These are phyloP conservation scores for Myotis lucifugus DNA, from an alignment of 2,113 vertebrate species.

Conservation along the genomic window DNA sequence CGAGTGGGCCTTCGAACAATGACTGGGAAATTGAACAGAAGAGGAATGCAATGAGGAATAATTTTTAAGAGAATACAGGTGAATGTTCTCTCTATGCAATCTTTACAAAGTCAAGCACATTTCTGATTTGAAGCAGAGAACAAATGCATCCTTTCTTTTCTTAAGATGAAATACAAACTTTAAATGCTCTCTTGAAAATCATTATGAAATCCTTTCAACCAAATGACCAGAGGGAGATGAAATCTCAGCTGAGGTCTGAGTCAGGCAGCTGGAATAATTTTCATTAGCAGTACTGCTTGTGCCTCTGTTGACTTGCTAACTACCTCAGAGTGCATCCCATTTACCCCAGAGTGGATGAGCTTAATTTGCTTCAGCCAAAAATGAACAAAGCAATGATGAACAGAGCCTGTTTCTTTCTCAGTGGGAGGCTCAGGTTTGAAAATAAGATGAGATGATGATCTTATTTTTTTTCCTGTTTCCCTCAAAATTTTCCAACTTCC, in stretches of 20 bases:
- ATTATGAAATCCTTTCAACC: conserved; percentile 53
- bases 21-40: neutral
- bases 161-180: conserved; percentile 34
- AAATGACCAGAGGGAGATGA: conserved; percentile 45
- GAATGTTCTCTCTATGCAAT: neutral
- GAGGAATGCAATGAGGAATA: neutral
- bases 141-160: neutral
- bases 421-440: conserved; percentile 32
- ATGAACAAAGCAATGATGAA: conserved; percentile 45
- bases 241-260: conserved; percentile 22
- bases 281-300: conserved; percentile 29
- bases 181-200: conserved; percentile 59
- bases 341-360: conserved; percentile 28
- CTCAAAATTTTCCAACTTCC: conserved; percentile 14
- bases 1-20: neutral
- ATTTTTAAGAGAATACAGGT: neutral
- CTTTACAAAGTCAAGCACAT: neutral
- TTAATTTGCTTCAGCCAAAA: conserved; percentile 44
- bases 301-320: conserved; percentile 48
- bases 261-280: conserved; percentile 47
- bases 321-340: conserved; percentile 7
- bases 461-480: neutral
- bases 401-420: conserved; percentile 30
- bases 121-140: conserved; percentile 15
- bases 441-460: neutral